Evolutionary conservation across 2,113 vertebrate genomes (phyloP).

Genomic region (Jaculus jaculus): DNA sequence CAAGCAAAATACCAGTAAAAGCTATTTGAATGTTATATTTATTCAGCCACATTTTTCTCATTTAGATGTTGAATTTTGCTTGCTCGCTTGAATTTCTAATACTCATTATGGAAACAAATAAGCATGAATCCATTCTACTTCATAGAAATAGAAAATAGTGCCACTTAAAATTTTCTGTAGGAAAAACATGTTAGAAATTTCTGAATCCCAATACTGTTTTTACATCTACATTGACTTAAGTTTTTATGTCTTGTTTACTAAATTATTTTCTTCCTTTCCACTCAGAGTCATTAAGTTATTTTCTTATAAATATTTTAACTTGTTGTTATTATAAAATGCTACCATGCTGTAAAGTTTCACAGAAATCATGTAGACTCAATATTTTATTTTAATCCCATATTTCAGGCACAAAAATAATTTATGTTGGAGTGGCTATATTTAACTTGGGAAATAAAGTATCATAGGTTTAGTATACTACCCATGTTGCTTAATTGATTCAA

Average conservation of each 20-base stretch:
- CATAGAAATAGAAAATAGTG: constrained; percentile 26
- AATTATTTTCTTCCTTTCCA: background rate
- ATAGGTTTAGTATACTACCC: background rate
- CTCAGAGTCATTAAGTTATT: background rate
- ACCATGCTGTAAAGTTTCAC: background rate
- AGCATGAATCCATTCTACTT: background rate
- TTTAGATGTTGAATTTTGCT: constrained; percentile 49
- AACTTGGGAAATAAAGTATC: background rate
- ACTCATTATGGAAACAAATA: constrained; percentile 29
- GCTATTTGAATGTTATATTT: background rate
- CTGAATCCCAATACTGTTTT: background rate
- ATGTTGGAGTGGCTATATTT: background rate
- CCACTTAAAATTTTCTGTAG: background rate
- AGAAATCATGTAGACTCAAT: background rate
- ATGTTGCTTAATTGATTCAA: background rate
- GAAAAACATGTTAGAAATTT: background rate
- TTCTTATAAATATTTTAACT: background rate
- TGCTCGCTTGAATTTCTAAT: constrained; percentile 18
- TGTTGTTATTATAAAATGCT: constrained; percentile 27
- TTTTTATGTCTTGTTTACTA: background rate
- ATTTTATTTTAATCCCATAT: constrained; percentile 42
- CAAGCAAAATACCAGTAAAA: constrained; percentile 39
- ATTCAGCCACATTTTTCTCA: constrained; percentile 25
- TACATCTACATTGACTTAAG: constrained; percentile 6
- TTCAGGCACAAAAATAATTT: constrained; percentile 29